Conservation (phyloP, 1,140 invertebrate genomes). For the Araneus ventricosus region DNA sequence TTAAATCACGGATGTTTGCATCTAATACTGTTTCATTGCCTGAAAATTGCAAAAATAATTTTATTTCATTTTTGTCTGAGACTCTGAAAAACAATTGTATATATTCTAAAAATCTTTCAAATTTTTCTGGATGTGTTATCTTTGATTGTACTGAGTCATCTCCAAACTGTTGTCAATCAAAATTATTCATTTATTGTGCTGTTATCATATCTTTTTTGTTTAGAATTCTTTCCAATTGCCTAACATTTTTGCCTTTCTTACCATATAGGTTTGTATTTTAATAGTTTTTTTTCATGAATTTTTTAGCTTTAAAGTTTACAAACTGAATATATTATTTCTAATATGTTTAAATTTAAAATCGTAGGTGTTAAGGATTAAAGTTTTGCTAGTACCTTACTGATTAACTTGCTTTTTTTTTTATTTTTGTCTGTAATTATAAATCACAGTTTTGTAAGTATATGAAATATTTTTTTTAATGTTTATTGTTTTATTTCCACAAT, state of each 20-base stretch:
- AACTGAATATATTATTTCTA: not conserved
- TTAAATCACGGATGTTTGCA: conserved; percentile 12
- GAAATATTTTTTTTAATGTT: too few species aligned
- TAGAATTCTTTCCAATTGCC: not conserved
- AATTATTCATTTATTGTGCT: not conserved
- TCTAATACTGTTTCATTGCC: not conserved
- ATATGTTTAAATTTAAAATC: too few species aligned
- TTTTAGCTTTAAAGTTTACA: not conserved
- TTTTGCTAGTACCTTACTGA: too few species aligned
- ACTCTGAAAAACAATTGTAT: not conserved
- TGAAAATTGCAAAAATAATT: not conserved
- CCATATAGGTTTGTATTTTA: not conserved
- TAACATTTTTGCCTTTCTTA: not conserved
- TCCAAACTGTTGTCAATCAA: not conserved
- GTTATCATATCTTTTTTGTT: not conserved
- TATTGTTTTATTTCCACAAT: too few species aligned
- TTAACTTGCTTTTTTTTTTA: too few species aligned
- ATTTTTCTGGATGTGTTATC: not conserved
- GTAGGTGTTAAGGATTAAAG: too few species aligned
- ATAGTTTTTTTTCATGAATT: not conserved
- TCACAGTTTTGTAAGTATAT: too few species aligned
- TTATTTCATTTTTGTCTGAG: not conserved
- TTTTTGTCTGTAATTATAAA: too few species aligned
- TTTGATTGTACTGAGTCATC: not conserved
- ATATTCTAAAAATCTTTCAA: not conserved